These are phyloP conservation scores for Trisateles emortualis DNA, from an alignment of 2,888 invertebrate species.

Conservation along the genomic window DNA sequence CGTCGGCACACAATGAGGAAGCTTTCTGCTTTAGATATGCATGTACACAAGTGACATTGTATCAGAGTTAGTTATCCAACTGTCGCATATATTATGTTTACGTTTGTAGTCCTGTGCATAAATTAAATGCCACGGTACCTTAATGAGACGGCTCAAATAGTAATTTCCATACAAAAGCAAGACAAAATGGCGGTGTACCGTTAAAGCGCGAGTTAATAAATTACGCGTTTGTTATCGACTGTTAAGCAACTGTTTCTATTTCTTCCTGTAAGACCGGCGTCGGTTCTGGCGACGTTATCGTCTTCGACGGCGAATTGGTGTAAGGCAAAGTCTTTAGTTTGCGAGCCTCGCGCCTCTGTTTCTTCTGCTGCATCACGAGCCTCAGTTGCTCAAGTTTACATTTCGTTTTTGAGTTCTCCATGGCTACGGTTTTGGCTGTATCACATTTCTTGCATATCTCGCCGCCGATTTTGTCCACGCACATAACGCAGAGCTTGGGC, in stretches of 20 bases:
- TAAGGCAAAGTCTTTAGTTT: conserved; percentile 91
- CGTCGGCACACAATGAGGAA: conserved; percentile 40
- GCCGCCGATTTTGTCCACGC: conserved; percentile 55
- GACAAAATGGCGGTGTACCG: conserved; percentile 54
- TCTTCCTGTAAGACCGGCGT: conserved; percentile 92
- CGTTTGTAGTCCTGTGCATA: conserved; percentile 35
- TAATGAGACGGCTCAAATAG: conserved; percentile 31
- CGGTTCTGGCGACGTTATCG: conserved; percentile 95
- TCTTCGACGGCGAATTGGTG: conserved; percentile 87
- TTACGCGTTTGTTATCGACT: conserved; percentile 43
- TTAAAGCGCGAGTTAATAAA: conserved; percentile 51
- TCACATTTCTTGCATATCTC: conserved; percentile 81
- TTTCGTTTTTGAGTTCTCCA: conserved; percentile 92
- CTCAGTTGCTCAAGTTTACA: conserved; percentile 95
- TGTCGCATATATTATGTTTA: conserved; percentile 17
- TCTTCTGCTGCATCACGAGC: conserved; percentile 95
- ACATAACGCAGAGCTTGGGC: conserved; percentile 54
- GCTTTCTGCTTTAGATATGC: conserved; percentile 50
- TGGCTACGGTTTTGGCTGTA: conserved; percentile 83
- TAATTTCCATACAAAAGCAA: conserved; percentile 51
- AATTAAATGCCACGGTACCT: conserved; percentile 34
- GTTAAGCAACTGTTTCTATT: conserved; percentile 78
- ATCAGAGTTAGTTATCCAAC: conserved; percentile 26
- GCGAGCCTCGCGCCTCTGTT: conserved; percentile 93
- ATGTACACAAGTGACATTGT: conserved; percentile 30